Base-by-base conservation (phyloP, 1,140 invertebrate genomes). In the Monochamus saltuarius region DNA sequence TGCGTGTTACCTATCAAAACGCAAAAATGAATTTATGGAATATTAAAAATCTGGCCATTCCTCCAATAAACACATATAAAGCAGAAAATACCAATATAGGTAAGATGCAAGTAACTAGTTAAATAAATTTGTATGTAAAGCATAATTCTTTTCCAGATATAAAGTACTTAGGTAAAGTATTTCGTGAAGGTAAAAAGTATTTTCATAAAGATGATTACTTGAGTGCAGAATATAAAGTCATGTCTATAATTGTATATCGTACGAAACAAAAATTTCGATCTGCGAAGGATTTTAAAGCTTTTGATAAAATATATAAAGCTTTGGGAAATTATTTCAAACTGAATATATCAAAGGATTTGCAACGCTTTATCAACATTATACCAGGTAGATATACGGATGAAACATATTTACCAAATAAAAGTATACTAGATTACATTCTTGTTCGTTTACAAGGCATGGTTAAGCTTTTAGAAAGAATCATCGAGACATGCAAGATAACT, bases 181-280 rank as follows among this genome's bases (percentile, higher is more conserved):
- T 72, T 38, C 22, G 63, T 17, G 61, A 72, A 13, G 67, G 68
- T n/a, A 58, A 73, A 13, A 65, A 72, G n/a, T 75, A 77, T 16
- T 70, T 79, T 45, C 59, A 72, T 40, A 71, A 68, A 1, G 65
- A 79, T 39, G 60, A 72, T 29, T 52, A 71, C 43, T 64, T 83
- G 3, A 61, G 75, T 11, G 51, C 50, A 2, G 81, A 83, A 69
- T 75, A 75, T 22, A 75, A 78, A 29, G 56, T 81, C 42, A 61
- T 83, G 13, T 79, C 76, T 53, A 71, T 80, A 46, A 64, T 78
- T 47, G 75, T 82, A 54, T 83, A 82, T 66, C 70, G 81, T 29
- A 78, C 82, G 77, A 81, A 82, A 69, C 75, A 69, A 46, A 82
- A 82, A 75, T 80, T 82, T 70, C 73, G 81, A 38, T 73, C 55